A percentile compares a stretch with the other conserved stretches of the same genome.
Conservation (phyloP, 2,113 vertebrate genomes). For the Oreotrochilus melanogaster region DNA sequence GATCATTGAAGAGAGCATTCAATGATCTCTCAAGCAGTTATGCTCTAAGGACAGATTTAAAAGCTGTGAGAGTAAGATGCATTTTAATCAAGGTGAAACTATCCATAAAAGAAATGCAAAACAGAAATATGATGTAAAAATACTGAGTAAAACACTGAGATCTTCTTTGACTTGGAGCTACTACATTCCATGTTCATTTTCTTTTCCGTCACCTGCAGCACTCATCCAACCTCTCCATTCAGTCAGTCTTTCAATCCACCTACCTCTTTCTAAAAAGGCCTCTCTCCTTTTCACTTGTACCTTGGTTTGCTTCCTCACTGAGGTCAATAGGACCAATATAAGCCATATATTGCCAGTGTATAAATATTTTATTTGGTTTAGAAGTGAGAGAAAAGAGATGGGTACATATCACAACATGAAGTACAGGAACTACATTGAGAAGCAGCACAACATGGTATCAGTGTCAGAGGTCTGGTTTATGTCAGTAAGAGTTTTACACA, state of each 20-base stretch:
- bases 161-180: background rate
- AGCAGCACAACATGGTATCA: background rate
- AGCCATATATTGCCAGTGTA: background rate
- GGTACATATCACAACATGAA: background rate
- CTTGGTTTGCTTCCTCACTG: background rate
- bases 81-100: conserved; percentile 5
- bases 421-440: background rate
- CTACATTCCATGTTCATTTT: background rate
- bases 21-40: background rate
- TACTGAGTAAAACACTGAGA: background rate
- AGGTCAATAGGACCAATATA: background rate
- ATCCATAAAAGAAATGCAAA: conserved; percentile 1
- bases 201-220: background rate
- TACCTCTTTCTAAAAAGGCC: background rate
- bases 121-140: background rate
- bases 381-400: background rate
- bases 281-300: background rate
- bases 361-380: background rate
- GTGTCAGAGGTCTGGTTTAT: background rate
- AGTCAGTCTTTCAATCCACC: background rate
- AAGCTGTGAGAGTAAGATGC: background rate
- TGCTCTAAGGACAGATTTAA: background rate
- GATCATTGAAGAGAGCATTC: background rate
- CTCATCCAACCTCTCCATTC: background rate
- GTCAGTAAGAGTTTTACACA: background rate